A percentile compares a stretch with the other conserved stretches of the same genome.
phyloP scores from a whole-genome alignment of 2,888 invertebrate species.

The Drosophila demipolita region DNA sequence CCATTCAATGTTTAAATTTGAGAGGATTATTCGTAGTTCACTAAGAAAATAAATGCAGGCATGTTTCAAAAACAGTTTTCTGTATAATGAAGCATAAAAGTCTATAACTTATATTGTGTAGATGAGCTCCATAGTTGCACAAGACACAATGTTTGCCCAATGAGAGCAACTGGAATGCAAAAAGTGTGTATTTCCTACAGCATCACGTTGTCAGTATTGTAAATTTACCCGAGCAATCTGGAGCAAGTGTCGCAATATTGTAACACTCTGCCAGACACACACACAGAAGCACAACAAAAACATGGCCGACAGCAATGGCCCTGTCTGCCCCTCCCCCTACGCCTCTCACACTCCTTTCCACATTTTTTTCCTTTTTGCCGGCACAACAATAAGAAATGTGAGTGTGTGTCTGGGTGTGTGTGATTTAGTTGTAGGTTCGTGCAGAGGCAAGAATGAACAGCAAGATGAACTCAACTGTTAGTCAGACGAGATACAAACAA shows the following conservation, averaged over 20 bases:
- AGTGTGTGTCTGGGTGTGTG: constrained; percentile 7
- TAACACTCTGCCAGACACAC: constrained; percentile 60
- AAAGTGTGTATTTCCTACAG: constrained; percentile 28
- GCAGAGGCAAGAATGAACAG: constrained; percentile 34
- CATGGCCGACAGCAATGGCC: constrained; percentile 52
- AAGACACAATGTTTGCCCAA: constrained; percentile 19
- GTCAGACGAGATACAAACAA: constrained; percentile 25
- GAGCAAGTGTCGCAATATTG: constrained; percentile 81
- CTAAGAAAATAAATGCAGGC: not conserved
- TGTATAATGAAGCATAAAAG: not conserved
- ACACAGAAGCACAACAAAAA: constrained; percentile 40
- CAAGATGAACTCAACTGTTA: constrained; percentile 63
- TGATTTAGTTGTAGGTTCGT: constrained; percentile 34
- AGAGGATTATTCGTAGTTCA: not conserved
- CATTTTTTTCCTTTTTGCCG: constrained; percentile 33
- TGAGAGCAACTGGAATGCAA: constrained; percentile 10
- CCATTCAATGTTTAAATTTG: not conserved
- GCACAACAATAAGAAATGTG: constrained; percentile 43
- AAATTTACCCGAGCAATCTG: constrained; percentile 79
- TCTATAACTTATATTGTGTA: constrained; percentile 4
- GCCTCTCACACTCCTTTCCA: not conserved
- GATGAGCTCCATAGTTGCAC: constrained; percentile 31
- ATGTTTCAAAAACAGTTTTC: not conserved
- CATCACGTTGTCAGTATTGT: constrained; percentile 62
- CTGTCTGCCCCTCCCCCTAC: not conserved